phyloP scores from a whole-genome alignment of 2,888 invertebrate species.

The Falcaria lacertinaria region DNA sequence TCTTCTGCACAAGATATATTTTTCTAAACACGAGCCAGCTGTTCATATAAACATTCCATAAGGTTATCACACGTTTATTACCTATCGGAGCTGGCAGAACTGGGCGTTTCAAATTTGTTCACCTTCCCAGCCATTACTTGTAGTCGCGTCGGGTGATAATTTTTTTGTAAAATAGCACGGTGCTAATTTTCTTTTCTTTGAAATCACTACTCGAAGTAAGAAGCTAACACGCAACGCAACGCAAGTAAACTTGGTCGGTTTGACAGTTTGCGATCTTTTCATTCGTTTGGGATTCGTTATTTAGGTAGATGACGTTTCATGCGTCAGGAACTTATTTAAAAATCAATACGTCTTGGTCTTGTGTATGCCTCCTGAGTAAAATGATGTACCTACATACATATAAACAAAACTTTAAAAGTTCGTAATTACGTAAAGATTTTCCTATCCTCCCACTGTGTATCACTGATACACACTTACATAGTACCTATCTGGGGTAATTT shows the following conservation, averaged over 20 bases:
- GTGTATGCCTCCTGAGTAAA: no score
- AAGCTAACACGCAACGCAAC: conserved; percentile 35
- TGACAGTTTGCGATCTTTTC: conserved; percentile 4
- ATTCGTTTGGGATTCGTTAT: conserved; percentile 33
- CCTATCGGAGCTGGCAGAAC: conserved; percentile 96
- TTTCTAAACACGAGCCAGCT: conserved; percentile 66
- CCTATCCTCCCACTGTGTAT: no score
- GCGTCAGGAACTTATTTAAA: no score
- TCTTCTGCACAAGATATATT: conserved; percentile 41
- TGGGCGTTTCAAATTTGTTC: conserved; percentile 89
- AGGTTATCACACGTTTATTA: conserved; percentile 73
- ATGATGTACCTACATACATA: no score
- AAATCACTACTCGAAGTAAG: conserved; percentile 16
- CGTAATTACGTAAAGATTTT: no score
- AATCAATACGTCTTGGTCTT: no score
- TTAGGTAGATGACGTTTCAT: no score
- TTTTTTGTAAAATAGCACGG: conserved; percentile 22
- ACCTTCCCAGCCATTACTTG: conserved; percentile 72
- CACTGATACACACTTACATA: no score
- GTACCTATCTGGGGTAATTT: no score
- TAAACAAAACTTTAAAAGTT: no score
- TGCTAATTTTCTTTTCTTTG: conserved; percentile 27
- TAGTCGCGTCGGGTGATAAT: conserved; percentile 29
- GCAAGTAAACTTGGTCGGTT: conserved; percentile 29
- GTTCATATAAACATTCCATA: conserved; percentile 66